Base-by-base conservation (phyloP, 2,888 invertebrate species). In the Limnephilus auricula region DNA sequence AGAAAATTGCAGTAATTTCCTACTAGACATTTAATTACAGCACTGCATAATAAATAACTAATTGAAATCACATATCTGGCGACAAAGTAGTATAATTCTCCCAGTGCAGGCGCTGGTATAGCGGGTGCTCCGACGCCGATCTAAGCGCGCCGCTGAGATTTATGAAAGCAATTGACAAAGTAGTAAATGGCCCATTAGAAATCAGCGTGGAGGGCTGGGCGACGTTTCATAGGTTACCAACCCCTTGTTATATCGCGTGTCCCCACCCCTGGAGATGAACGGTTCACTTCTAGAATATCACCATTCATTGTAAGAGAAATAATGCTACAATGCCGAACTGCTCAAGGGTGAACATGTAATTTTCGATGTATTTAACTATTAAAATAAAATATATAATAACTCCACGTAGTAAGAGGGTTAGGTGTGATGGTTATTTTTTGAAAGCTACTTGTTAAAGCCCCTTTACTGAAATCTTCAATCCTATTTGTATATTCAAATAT, bases 131-230 rank as follows among this genome's bases (percentile, higher is more conserved):
- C 87, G 92, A 84, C 90, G 92, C 91, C 90, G 89, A 92, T 87
- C 65, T 90, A 80, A 78, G 87, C 85, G 87, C 85, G 78, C 84
- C 84, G 30, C 94, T 93, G 95, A 95, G 95, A 96, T 96, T 96
- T 96, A 96, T 96, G 95, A 95, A 94, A 94, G 95, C 96, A 95
- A 96, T 96, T 95, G 96, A 96, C 96, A 96, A 96, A 96, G 95
- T 96, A 96, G 96, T 95, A 95, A 96, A 96, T 96, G 95, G 95
- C 93, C 95, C 95, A 96, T 96, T 96, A 96, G 95, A 96, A 96
- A 96, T 96, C 95, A 96, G 95, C 94, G 95, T n/a, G 89, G 80
- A 89, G 91, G 89, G 86, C 34, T 79, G 84, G 31, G 85, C 31
- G 34, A 32, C 78, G 40, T 84, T 65, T 65, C 65, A 31, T 65